Conservation (phyloP, 2,797 vertebrate genomes). For the Chelmon rostratus region DNA sequence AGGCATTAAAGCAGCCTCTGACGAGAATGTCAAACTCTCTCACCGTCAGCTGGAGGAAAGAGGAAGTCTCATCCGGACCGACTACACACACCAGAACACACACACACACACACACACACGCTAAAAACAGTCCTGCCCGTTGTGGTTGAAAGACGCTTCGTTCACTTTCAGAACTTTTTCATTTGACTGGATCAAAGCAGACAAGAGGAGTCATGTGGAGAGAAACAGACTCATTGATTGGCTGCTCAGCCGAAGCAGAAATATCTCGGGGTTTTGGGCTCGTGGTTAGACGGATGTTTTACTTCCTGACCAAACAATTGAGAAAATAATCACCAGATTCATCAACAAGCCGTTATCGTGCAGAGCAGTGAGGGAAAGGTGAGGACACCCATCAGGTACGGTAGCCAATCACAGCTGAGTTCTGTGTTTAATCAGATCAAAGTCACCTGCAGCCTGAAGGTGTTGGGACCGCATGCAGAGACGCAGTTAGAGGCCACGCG, state of each 20-base stretch:
- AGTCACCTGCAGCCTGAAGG: slow-evolving; percentile 1
- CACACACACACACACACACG: background rate
- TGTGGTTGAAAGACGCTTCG: background rate
- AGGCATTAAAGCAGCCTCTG: slow-evolving; percentile 27
- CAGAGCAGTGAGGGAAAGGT: background rate
- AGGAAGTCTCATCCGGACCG: background rate
- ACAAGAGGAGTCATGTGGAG: background rate
- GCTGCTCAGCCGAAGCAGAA: background rate
- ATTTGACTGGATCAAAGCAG: slow-evolving; percentile 39
- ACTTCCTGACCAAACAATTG: too few species aligned
- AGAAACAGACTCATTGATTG: background rate
- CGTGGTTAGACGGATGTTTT: too few species aligned
- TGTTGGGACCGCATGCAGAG: slow-evolving; percentile 9
- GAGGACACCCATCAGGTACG: background rate
- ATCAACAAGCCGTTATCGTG: too few species aligned
- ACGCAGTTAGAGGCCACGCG: background rate
- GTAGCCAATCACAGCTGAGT: slow-evolving; percentile 36
- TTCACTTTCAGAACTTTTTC: background rate
- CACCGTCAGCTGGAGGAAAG: slow-evolving; percentile 15
- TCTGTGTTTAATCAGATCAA: slow-evolving; percentile 3
- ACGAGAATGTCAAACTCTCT: slow-evolving; percentile 34
- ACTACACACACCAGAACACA: background rate
- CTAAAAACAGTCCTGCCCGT: background rate
- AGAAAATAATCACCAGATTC: too few species aligned
- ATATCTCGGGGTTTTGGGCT: too few species aligned